Base-by-base conservation (phyloP, 2,888 invertebrate genomes). In the Apotomis betuletana region DNA sequence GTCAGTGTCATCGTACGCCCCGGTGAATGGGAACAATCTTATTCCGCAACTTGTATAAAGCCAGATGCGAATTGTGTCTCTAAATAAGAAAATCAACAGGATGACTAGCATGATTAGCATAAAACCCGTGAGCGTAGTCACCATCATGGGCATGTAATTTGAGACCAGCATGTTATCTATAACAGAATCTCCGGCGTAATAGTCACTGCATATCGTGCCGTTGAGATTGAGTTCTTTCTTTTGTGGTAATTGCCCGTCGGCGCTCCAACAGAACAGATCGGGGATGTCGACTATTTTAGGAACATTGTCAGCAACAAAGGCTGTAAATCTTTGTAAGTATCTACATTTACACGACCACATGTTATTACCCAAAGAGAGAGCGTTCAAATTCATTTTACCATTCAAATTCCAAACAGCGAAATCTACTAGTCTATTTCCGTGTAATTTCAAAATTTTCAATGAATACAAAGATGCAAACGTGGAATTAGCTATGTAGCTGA, bases 341-440 rank as follows among this genome's bases (percentile, higher is more conserved):
- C 97, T 96, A 89, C 98, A 98, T 77, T 97, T 96, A 83, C 98
- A 98, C 4, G 97, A 96, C 98, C 98, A 98, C 78, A 95, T 95
- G 86, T 98, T 98, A 80, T 96, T 95, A n/a, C 97, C 96, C 75
- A 98, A 91, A 1, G 96, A 95, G 67, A 98, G 85, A 73, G 96
- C 95, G 74, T 95, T 95, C 73, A 97, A 90, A 76, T 95, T 94
- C 64, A 93, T 90, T 86, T 96, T 96, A 80, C 88, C 87, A 84
- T 80, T 91, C 77, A 97, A 93, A 83, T 95, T 96, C 96, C 97
- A 97, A 69, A 97, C 95, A 15, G 96, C 95, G 88, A 97, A 96
- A 67, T 95, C 95, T 15, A 96, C 95, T 81, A 98, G 90, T 74
- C 96, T 95, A 89, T 98, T 98, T 57, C 97, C 97, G 84, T 98